Evolutionary conservation across 2,113 vertebrate genomes (phyloP).

Genomic region (Acrocephalus arundinaceus): DNA sequence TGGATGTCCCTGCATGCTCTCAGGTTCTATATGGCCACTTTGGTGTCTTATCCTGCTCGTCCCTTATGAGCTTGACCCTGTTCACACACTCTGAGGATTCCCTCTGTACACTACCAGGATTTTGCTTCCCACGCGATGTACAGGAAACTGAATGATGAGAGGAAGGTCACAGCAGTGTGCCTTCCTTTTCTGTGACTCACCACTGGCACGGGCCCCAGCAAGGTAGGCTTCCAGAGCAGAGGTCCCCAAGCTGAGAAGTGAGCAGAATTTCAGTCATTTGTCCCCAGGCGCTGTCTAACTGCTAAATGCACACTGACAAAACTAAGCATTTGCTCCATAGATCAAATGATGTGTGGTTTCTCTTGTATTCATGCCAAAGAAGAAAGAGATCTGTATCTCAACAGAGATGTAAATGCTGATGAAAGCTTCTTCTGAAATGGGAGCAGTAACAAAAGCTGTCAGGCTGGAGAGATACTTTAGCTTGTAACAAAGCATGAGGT

Average conservation of each 20-base stretch:
- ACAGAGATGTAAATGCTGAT: neutral
- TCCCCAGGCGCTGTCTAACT: neutral
- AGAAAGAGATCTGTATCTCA: neutral
- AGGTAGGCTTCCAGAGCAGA: neutral
- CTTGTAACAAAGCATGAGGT: neutral
- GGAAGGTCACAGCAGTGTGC: neutral
- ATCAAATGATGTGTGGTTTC: neutral
- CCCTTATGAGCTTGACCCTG: neutral
- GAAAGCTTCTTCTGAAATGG: neutral
- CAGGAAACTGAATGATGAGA: neutral
- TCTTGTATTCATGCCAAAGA: neutral
- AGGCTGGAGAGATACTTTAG: neutral
- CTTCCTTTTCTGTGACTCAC: neutral
- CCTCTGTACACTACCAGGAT: neutral
- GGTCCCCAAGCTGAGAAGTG: neutral
- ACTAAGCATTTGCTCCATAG: neutral
- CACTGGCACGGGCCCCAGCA: neutral
- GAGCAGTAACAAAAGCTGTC: neutral
- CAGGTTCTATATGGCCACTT: neutral
- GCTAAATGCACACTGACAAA: neutral
- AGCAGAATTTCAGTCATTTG: neutral
- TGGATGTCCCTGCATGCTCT: neutral
- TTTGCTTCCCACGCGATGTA: neutral
- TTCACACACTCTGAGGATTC: neutral
- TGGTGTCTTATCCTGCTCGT: neutral